phyloP scores from a whole-genome alignment of 2,113 vertebrate species.

The Aegithalos caudatus region DNA sequence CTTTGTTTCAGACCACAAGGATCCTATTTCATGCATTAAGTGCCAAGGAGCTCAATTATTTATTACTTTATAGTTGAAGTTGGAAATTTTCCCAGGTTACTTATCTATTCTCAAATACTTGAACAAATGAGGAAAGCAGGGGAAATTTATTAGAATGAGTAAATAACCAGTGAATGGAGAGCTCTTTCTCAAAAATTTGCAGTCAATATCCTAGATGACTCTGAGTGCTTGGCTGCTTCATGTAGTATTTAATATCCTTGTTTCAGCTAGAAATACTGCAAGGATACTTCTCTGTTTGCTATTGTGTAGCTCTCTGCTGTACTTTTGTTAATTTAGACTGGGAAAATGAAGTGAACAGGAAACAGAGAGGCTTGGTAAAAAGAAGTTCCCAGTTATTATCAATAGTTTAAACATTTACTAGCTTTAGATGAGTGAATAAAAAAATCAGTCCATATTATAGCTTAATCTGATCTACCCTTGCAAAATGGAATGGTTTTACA shows the following conservation, averaged over 20 bases:
- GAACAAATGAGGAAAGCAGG: background rate
- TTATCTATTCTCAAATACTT: background rate
- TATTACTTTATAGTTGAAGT: background rate
- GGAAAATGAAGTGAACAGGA: background rate
- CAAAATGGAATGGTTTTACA: background rate
- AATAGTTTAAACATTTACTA: background rate
- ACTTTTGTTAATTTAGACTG: background rate
- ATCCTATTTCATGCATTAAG: slow-evolving; percentile 3
- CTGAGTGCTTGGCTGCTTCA: background rate
- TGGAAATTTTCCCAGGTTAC: slow-evolving; percentile 16
- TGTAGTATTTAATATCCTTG: background rate
- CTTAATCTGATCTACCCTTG: background rate
- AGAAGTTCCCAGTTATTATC: background rate
- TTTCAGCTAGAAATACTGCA: background rate
- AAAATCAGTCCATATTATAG: background rate
- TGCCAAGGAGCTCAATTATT: slow-evolving; percentile 6
- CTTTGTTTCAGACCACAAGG: slow-evolving; percentile 17
- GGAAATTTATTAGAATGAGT: background rate
- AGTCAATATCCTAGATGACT: background rate
- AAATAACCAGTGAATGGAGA: slow-evolving; percentile 15
- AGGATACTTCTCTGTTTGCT: background rate
- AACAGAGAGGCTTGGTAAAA: background rate
- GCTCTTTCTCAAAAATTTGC: background rate
- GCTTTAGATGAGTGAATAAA: background rate
- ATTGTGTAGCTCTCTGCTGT: background rate